Evolutionary conservation across 2,888 invertebrate genomes (phyloP), one percentile per base, ranked within the genome.

Genomic region (Blera fallax): DNA sequence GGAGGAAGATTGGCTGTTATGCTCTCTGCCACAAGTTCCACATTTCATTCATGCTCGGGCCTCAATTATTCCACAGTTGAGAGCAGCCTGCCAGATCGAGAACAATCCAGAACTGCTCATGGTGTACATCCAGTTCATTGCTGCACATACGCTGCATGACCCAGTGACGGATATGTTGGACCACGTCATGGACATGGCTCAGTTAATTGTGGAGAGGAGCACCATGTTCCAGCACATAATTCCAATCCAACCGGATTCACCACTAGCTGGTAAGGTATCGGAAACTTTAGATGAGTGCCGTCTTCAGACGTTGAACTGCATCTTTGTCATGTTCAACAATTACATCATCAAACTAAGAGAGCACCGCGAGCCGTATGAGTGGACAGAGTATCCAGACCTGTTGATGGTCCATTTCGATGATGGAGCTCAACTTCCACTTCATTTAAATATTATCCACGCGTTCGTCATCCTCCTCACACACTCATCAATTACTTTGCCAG

Each of bases 81-180:
- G 97, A 4, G 95, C 97, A 87, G 98, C 98, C 0, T 96, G 97
- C 90, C 96, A 97, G 90, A 96, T 97, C 76, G 98, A 99, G 93
- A 98, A 97, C 89, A 95, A 96, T 89, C 97, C 98, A 0, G 93
- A 94, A 0, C 87, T 92, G 1, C 90, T 92, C 93, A 97, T 91
- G 95, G 96, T 96, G 45, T 98, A 98, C 92, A 95, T 98, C 72
- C 94, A 94, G 87, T 98, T 98, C 92, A 94, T 98, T 54, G 95
- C 97, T 0, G 93, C 94, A 1, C 95, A 97, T 91, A 95, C 96
- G 0, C 91, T 93, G 21, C 94, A 94, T 74, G 95, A 95, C 89
- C 93, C 94, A 2, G 93, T 95, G 1, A 94, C 94, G 0, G 95
- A 95, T 82, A 93, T 96, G 89, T 93, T 95, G 52, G 95, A 95